These are phyloP conservation scores for Amphimedon queenslandica DNA, from an alignment of 37 sponge, comb jelly and placozoan genomes.

Conservation along the genomic window DNA sequence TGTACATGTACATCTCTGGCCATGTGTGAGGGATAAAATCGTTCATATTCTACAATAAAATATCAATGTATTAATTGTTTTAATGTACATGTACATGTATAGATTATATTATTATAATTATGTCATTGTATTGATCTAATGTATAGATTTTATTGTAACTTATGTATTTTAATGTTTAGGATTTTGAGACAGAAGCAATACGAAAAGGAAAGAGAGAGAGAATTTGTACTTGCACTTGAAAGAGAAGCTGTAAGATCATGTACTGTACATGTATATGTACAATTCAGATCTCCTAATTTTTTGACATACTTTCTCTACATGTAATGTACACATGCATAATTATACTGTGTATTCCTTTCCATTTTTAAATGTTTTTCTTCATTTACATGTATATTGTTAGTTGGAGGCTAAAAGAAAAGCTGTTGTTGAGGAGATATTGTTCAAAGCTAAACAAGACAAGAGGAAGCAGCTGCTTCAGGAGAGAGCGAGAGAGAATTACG, in stretches of 20 bases:
- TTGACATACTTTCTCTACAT: too few relatives aligned
- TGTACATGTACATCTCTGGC: not conserved
- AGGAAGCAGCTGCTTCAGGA: slow-evolving; percentile 32
- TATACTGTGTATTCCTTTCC: too few relatives aligned
- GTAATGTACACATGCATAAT: too few relatives aligned
- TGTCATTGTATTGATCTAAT: too few relatives aligned
- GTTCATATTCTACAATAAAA: too few relatives aligned
- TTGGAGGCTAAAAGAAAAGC: not conserved
- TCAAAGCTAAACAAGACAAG: slow-evolving; percentile 47
- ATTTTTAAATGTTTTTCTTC: not conserved
- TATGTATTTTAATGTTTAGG: slow-evolving; percentile 15
- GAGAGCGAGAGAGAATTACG: slow-evolving; percentile 49
- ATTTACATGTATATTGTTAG: not conserved
- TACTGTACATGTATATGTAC: not conserved
- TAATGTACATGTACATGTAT: slow-evolving; percentile 3
- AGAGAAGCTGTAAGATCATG: slow-evolving; percentile 62
- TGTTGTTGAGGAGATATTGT: slow-evolving; percentile 23
- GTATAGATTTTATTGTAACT: too few relatives aligned
- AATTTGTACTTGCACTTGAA: slow-evolving; percentile 80
- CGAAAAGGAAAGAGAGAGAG: slow-evolving; percentile 66
- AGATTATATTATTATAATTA: too few relatives aligned
- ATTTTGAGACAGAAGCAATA: slow-evolving; percentile 76
- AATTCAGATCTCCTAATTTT: not conserved
- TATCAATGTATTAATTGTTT: too few relatives aligned
- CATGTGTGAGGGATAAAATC: not conserved